Conservation (phyloP, 2,113 vertebrate genomes). For the Romanogobio albipinnatus region DNA sequence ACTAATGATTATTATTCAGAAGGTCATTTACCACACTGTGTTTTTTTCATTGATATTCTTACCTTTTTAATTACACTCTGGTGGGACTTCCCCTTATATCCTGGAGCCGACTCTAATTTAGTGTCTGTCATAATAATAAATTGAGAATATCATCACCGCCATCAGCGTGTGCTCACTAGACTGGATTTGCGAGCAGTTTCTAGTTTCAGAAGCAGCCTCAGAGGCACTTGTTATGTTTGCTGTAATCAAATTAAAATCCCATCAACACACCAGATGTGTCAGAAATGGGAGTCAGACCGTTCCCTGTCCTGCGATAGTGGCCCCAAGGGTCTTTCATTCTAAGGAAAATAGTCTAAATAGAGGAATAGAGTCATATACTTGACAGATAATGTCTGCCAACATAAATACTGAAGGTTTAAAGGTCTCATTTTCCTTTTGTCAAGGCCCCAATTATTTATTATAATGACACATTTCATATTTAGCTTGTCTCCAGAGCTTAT, state of each 20-base stretch:
- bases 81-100: constrained; percentile 59
- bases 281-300: constrained; percentile 21
- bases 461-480: constrained; percentile 28
- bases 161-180: constrained; percentile 45
- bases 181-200: constrained; percentile 34
- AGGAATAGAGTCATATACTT: constrained; percentile 5
- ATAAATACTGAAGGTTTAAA: neutral
- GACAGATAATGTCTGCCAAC: constrained; percentile 6
- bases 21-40: constrained; percentile 61
- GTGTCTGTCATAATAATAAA: constrained; percentile 64
- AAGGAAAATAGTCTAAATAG: neutral
- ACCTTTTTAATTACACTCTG: constrained; percentile 71
- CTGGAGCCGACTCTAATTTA: constrained; percentile 59
- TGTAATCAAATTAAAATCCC: constrained; percentile 61
- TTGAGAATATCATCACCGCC: constrained; percentile 59
- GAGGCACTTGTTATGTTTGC: constrained; percentile 45
- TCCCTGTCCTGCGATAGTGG: constrained; percentile 17
- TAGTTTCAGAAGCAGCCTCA: constrained; percentile 49
- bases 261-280: constrained; percentile 51
- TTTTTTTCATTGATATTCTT: constrained; percentile 64
- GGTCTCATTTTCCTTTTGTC: constrained; percentile 6
- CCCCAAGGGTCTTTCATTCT: constrained; percentile 19
- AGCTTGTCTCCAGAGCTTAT: constrained; percentile 3
- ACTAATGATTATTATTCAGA: constrained; percentile 56
- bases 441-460: neutral